Percentiles rank a stretch among this genome's conserved stretches.
phyloP scores from a whole-genome alignment of 2,888 invertebrate genomes.

The Macaria liturata region DNA sequence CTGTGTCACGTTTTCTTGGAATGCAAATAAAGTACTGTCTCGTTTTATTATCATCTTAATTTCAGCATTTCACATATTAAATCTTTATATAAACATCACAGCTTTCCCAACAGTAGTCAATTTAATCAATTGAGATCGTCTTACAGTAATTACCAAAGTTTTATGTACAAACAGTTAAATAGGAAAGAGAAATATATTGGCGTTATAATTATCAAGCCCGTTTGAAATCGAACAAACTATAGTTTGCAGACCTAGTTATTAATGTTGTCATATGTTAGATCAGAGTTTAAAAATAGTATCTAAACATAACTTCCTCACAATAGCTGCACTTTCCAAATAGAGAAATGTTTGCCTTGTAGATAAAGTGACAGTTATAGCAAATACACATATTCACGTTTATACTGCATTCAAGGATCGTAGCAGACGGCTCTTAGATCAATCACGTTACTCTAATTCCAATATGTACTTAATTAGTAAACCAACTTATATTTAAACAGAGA shows the following conservation, averaged over 20 bases:
- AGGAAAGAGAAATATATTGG: too few species aligned
- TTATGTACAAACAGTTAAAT: too few species aligned
- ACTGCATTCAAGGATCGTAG: conserved; percentile 37
- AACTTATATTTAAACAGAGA: too few species aligned
- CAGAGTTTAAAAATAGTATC: conserved; percentile 34
- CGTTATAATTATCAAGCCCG: too few species aligned
- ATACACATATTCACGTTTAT: conserved; percentile 39
- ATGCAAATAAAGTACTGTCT: too few species aligned
- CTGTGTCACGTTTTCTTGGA: too few species aligned
- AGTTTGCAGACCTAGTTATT: conserved; percentile 41
- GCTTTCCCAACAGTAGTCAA: too few species aligned
- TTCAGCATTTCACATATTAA: too few species aligned
- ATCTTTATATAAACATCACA: too few species aligned
- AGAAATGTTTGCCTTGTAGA: conserved; percentile 36
- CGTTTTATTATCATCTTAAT: too few species aligned
- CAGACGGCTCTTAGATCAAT: conserved; percentile 41
- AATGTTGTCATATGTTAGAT: conserved; percentile 50
- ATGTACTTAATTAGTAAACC: conserved; percentile 70
- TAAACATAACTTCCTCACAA: conserved; percentile 27
- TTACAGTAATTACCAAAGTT: too few species aligned
- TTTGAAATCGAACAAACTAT: conserved; percentile 2
- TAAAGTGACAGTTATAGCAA: conserved; percentile 34
- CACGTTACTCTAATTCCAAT: conserved; percentile 47
- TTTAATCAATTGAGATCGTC: too few species aligned
- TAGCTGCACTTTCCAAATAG: conserved; percentile 33